These are phyloP conservation scores for Paramormyrops hopkinsi DNA, from an alignment of 2,797 vertebrate genomes.

Conservation along the genomic window DNA sequence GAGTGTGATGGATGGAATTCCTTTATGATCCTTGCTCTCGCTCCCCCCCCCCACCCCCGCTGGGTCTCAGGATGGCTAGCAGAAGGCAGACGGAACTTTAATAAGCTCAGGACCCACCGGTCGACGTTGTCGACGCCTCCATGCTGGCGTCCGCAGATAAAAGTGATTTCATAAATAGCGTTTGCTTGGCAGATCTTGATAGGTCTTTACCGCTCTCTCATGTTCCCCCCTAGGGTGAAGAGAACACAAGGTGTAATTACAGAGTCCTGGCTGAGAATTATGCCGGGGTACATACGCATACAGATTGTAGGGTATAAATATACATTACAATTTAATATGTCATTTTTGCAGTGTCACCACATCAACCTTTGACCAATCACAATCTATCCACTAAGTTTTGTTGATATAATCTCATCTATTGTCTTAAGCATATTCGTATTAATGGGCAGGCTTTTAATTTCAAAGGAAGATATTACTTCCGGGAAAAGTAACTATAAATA, in stretches of 20 bases:
- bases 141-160: conserved; percentile 60
- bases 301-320: neutral
- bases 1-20: conserved; percentile 72
- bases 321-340: neutral
- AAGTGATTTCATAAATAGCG: conserved; percentile 63
- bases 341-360: neutral
- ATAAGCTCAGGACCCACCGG: conserved; percentile 61
- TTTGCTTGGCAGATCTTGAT: conserved; percentile 52
- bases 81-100: conserved; percentile 59
- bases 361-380: neutral
- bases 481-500: neutral
- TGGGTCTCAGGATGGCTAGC: conserved; percentile 56
- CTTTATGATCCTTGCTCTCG: conserved; percentile 56
- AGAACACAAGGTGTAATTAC: conserved; percentile 14
- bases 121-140: conserved; percentile 52
- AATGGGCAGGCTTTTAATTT: neutral
- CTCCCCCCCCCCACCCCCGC: conserved; percentile 43
- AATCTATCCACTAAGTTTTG: neutral
- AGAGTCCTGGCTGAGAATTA: neutral
- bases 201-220: conserved; percentile 31
- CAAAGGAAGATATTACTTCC: neutral
- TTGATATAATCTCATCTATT: neutral
- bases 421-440: neutral
- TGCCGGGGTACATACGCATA: neutral
- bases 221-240: neutral